phyloP scores from a whole-genome alignment of 2,888 invertebrate species.

The Dicranocentrus wangi region DNA sequence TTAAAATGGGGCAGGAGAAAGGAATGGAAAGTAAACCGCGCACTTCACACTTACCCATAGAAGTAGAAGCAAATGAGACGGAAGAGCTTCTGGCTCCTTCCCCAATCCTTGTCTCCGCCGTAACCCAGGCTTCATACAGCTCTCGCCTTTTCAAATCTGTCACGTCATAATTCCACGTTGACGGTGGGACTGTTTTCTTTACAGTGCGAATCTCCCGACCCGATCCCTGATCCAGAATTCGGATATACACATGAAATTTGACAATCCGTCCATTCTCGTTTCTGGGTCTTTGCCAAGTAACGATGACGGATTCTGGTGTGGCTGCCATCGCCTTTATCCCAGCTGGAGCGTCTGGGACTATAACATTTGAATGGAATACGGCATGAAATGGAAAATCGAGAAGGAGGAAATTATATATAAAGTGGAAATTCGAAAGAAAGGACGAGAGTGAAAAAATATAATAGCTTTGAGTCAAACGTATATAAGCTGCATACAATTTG shows the following conservation, averaged over 20 bases:
- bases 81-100: constrained; percentile 66
- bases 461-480: too few relatives aligned
- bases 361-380: constrained; percentile 44
- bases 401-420: background rate
- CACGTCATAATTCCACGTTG: constrained; percentile 69
- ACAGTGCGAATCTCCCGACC: constrained; percentile 67
- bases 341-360: constrained; percentile 86
- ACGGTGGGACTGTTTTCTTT: constrained; percentile 66
- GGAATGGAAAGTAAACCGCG: background rate
- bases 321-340: constrained; percentile 87
- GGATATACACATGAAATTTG: constrained; percentile 83
- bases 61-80: constrained; percentile 56
- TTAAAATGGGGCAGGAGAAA: background rate
- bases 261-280: constrained; percentile 86
- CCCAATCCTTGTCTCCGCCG: constrained; percentile 68
- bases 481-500: too few relatives aligned
- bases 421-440: background rate
- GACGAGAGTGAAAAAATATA: constrained; percentile 10
- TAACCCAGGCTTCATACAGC: constrained; percentile 71
- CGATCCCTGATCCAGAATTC: constrained; percentile 67
- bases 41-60: constrained; percentile 47
- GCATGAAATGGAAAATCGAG: too few relatives aligned
- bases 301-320: constrained; percentile 82
- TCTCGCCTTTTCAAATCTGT: constrained; percentile 70
- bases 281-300: constrained; percentile 85